Evolutionary conservation across 2,113 vertebrate species (phyloP).

Genomic region (Xyrauchen texanus): DNA sequence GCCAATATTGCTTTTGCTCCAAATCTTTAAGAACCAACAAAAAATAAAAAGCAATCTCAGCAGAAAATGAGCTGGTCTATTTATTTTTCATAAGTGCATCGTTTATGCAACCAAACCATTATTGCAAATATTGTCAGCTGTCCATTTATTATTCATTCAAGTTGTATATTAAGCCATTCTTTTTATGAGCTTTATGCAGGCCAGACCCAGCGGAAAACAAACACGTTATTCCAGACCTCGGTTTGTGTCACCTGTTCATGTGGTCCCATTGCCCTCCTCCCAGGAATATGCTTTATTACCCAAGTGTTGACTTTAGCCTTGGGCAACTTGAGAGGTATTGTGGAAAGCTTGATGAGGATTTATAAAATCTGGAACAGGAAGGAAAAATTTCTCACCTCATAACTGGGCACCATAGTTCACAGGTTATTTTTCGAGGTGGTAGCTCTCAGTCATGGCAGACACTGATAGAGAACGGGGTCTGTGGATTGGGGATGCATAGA

Average conservation of each 20-base stretch:
- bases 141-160: constrained; percentile 70
- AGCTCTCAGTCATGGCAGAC: constrained; percentile 61
- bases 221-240: constrained; percentile 63
- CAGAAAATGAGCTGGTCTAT: constrained; percentile 51
- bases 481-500: constrained; percentile 18
- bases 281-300: constrained; percentile 52
- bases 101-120: constrained; percentile 52
- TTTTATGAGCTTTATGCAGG: constrained; percentile 63
- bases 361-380: constrained; percentile 72
- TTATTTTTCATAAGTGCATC: constrained; percentile 70
- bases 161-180: constrained; percentile 59
- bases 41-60: constrained; percentile 12
- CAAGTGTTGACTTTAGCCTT: constrained; percentile 58
- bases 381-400: constrained; percentile 51
- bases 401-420: constrained; percentile 59
- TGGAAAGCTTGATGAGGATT: constrained; percentile 59
- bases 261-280: constrained; percentile 26
- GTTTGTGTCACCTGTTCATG: constrained; percentile 37
- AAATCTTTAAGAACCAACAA: constrained; percentile 9
- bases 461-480: constrained; percentile 13
- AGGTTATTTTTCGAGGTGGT: constrained; percentile 64
- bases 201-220: constrained; percentile 53
- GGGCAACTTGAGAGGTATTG: constrained; percentile 48
- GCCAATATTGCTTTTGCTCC: background rate
- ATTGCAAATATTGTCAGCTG: constrained; percentile 66